Evolutionary conservation across 2,113 vertebrate genomes (phyloP).

Genomic region (Columbina picui): DNA sequence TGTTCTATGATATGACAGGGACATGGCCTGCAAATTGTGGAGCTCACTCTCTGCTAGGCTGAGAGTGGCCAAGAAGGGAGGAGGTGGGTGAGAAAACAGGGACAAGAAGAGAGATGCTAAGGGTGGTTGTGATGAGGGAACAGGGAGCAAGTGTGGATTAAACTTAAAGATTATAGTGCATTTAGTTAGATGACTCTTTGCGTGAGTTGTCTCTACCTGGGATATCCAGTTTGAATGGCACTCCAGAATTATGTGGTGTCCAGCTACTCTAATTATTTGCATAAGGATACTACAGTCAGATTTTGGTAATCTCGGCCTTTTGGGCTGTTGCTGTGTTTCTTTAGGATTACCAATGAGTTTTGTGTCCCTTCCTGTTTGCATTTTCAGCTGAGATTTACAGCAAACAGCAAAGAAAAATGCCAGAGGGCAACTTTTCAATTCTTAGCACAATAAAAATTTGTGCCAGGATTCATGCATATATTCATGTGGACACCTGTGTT

Average conservation of each 20-base stretch:
- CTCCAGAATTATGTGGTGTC: background rate
- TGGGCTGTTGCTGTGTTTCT: background rate
- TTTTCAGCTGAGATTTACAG: slow-evolving; percentile 37
- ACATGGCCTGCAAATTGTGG: background rate
- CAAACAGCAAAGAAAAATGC: slow-evolving; percentile 28
- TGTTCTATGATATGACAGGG: rapidly evolving
- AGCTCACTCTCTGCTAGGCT: background rate
- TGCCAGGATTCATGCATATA: slow-evolving; percentile 59
- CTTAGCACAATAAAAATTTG: slow-evolving; percentile 52
- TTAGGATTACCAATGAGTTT: background rate
- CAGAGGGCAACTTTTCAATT: slow-evolving; percentile 60
- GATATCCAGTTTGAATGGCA: background rate
- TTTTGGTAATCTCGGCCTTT: background rate
- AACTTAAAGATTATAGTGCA: background rate
- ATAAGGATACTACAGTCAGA: background rate
- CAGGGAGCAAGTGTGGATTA: background rate
- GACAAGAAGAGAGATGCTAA: background rate
- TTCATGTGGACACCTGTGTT: slow-evolving; percentile 67
- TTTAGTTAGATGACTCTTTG: background rate
- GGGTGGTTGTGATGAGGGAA: background rate
- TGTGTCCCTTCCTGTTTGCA: slow-evolving; percentile 1
- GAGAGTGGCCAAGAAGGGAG: background rate
- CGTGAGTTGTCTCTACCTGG: background rate
- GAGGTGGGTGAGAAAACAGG: background rate
- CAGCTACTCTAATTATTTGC: background rate